Percentiles rank a stretch among this genome's conserved stretches.
phyloP scores from a whole-genome alignment of 1,140 invertebrate species.

The Halyomorpha halys region DNA sequence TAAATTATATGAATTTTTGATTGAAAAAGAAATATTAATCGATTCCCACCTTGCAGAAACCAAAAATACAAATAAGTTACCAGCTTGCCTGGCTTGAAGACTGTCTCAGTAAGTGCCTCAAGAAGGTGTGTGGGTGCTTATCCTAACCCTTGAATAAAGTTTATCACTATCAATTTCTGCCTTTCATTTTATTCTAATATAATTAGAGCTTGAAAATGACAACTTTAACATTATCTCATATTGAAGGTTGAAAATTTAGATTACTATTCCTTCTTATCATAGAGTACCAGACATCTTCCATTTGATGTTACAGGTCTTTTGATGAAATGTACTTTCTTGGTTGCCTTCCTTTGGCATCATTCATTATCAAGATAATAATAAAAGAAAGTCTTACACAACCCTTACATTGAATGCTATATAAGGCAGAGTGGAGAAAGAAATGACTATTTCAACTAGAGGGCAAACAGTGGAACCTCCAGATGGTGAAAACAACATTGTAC shows the following conservation, averaged over 20 bases:
- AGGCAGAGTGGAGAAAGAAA: constrained; percentile 30
- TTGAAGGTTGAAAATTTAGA: background rate
- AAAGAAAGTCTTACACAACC: constrained; percentile 8
- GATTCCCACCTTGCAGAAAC: background rate
- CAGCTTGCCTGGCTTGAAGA: background rate
- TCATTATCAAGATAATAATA: constrained; percentile 1
- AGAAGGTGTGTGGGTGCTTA: constrained; percentile 16
- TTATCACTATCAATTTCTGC: constrained; percentile 2
- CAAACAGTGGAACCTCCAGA: constrained; percentile 47
- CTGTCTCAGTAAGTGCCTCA: constrained; percentile 1
- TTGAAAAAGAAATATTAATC: constrained; percentile 11
- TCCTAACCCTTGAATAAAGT: constrained; percentile 12
- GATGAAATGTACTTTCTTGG: constrained; percentile 23
- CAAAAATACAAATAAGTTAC: constrained; percentile 4
- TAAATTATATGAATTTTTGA: constrained; percentile 16
- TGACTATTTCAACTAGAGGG: constrained; percentile 53
- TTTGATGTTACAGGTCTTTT: constrained; percentile 24
- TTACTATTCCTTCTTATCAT: background rate
- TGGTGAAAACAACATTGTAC: constrained; percentile 42
- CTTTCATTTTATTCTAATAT: background rate
- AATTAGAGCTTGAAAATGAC: background rate
- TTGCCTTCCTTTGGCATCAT: background rate
- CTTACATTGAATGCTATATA: background rate
- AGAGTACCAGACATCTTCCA: background rate
- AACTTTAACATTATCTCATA: no score